Percentiles rank a stretch among this genome's conserved stretches.
These are phyloP conservation scores for Rhadinocentrus ornatus DNA, from an alignment of 2,797 vertebrate species.

Conservation along the genomic window DNA sequence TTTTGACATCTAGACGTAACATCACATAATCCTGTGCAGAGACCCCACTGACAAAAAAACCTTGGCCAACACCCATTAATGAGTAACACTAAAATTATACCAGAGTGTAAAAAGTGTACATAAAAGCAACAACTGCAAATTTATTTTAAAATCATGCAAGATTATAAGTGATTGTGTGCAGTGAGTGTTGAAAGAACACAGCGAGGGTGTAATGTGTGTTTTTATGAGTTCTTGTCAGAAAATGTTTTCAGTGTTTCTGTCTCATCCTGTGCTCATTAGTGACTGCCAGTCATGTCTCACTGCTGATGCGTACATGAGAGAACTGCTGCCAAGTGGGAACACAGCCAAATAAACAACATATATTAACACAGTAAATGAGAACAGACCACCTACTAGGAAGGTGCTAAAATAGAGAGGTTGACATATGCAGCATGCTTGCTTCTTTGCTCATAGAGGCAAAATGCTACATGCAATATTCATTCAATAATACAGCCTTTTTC, in stretches of 20 bases:
- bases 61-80: constrained; percentile 52
- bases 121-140: constrained; percentile 57
- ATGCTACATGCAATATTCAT: background rate
- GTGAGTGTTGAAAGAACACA: constrained; percentile 28
- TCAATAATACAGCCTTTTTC: background rate
- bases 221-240: constrained; percentile 28
- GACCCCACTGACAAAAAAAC: constrained; percentile 62
- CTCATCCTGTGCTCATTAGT: constrained; percentile 50
- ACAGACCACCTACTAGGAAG: constrained; percentile 35
- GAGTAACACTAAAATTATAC: constrained; percentile 60
- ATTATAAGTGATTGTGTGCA: constrained; percentile 26
- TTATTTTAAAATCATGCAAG: constrained; percentile 28
- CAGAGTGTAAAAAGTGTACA: constrained; percentile 57
- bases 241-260: constrained; percentile 35
- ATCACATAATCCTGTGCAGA: constrained; percentile 64
- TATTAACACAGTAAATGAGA: constrained; percentile 54
- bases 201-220: constrained; percentile 24
- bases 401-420: constrained; percentile 40
- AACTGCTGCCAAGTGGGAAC: constrained; percentile 35
- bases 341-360: constrained; percentile 44
- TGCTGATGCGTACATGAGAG: constrained; percentile 23
- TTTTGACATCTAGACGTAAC: constrained; percentile 56
- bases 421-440: constrained; percentile 27
- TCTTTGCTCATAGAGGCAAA: constrained; percentile 15
- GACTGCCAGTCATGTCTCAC: constrained; percentile 42